These are phyloP conservation scores for Globicephala melas DNA, from an alignment of 2,113 vertebrate species.

Conservation along the genomic window DNA sequence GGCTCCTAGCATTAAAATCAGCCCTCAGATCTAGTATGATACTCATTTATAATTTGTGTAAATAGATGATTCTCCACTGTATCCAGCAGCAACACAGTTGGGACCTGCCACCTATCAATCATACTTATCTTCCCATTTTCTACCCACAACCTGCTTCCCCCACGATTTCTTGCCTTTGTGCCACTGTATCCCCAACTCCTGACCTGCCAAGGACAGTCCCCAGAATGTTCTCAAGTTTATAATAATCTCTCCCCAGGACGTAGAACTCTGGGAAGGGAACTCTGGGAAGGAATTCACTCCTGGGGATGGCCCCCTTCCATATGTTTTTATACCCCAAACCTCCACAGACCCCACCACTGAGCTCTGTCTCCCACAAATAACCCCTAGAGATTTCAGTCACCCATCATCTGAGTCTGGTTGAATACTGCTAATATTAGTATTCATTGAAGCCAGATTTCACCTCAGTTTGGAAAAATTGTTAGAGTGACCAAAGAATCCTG, in stretches of 20 bases:
- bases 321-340: not conserved
- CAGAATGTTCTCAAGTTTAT: not conserved
- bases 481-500: not conserved
- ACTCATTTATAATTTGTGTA: not conserved
- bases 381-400: not conserved
- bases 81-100: not conserved
- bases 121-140: not conserved
- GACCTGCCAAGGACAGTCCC: not conserved
- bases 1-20: not conserved
- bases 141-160: not conserved
- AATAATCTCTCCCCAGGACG: not conserved
- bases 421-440: not conserved
- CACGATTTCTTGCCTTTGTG: not conserved
- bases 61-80: not conserved
- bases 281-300: not conserved
- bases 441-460: not conserved
- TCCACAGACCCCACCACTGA: not conserved
- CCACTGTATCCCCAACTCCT: not conserved
- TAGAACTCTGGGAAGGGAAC: not conserved
- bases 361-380: not conserved
- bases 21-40: not conserved
- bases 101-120: not conserved
- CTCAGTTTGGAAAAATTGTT: not conserved
- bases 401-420: not conserved
- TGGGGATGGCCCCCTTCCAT: not conserved